These are phyloP conservation scores for Eustalomyia histrio DNA, from an alignment of 2,888 invertebrate genomes.

Conservation along the genomic window DNA sequence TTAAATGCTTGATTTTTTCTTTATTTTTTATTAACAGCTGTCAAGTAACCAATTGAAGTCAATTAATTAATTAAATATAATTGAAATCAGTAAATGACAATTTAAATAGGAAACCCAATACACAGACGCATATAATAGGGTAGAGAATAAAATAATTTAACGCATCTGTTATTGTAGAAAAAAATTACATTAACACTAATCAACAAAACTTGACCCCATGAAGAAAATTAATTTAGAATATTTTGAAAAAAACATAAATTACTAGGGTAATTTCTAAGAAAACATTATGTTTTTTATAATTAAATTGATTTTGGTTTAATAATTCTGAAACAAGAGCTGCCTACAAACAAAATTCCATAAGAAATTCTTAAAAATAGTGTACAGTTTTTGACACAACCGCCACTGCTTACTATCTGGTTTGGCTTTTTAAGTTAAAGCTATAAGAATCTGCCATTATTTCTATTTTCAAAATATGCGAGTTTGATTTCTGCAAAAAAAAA, in stretches of 20 bases:
- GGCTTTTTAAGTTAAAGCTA: too few relatives aligned
- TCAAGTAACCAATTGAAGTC: conserved; percentile 47
- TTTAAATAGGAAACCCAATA: conserved; percentile 7
- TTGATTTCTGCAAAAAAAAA: too few relatives aligned
- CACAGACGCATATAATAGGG: background rate
- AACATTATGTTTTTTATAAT: too few relatives aligned
- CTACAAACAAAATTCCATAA: too few relatives aligned
- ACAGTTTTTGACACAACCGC: too few relatives aligned
- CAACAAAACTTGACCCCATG: background rate
- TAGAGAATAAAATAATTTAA: background rate
- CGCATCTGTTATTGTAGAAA: background rate
- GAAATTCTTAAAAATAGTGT: too few relatives aligned
- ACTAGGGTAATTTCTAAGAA: too few relatives aligned
- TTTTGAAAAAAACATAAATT: background rate
- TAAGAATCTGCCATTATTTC: too few relatives aligned
- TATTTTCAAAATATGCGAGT: too few relatives aligned
- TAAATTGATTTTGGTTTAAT: too few relatives aligned
- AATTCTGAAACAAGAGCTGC: too few relatives aligned
- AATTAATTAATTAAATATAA: conserved; percentile 55
- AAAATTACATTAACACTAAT: background rate
- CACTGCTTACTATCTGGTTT: too few relatives aligned
- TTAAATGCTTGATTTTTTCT: background rate
- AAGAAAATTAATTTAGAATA: background rate
- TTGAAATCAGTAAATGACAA: conserved; percentile 42
- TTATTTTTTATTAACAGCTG: conserved; percentile 19